Conservation (phyloP, 2,113 vertebrate genomes). For the Cryptomyrus ogoouensis region DNA sequence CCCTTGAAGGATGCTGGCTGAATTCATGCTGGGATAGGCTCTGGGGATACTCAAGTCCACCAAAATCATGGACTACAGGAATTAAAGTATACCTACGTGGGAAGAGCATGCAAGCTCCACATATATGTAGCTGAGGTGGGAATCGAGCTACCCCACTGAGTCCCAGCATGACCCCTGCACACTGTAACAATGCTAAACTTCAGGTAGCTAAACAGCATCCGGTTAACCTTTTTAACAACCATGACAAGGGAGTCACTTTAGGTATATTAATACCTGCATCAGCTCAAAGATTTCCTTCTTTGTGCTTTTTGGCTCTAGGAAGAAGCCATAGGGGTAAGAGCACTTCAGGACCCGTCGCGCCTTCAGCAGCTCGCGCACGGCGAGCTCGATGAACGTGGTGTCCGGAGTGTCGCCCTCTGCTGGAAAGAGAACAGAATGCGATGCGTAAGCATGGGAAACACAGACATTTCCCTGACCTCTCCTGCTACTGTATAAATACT, state of each 20-base stretch:
- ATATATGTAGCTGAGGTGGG: not conserved
- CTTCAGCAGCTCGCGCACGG: slow-evolving; percentile 91
- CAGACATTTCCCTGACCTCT: not conserved
- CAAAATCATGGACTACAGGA: not conserved
- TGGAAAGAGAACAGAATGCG: slow-evolving; percentile 36
- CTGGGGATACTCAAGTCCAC: not conserved
- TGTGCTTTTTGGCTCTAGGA: slow-evolving; percentile 98
- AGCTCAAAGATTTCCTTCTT: slow-evolving; percentile 99
- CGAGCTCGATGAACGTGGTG: slow-evolving; percentile 97
- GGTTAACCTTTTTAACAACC: not conserved
- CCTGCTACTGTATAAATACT: not conserved
- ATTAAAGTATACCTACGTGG: not conserved
- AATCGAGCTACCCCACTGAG: not conserved
- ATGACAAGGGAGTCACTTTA: slow-evolving; percentile 10
- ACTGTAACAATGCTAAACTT: not conserved
- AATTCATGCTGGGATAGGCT: not conserved
- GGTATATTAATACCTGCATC: slow-evolving; percentile 80
- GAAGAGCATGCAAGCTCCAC: not conserved
- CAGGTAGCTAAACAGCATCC: not conserved
- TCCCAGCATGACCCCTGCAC: not conserved
- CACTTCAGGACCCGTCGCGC: slow-evolving; percentile 97
- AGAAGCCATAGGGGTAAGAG: slow-evolving; percentile 98
- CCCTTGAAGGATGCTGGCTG: not conserved
- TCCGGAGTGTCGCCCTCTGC: slow-evolving; percentile 88
- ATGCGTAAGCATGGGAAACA: not conserved